Evolutionary conservation across 2,888 invertebrate genomes (phyloP), one percentile per base, ranked within the genome.

Genomic region (Coleophora deauratella): DNA sequence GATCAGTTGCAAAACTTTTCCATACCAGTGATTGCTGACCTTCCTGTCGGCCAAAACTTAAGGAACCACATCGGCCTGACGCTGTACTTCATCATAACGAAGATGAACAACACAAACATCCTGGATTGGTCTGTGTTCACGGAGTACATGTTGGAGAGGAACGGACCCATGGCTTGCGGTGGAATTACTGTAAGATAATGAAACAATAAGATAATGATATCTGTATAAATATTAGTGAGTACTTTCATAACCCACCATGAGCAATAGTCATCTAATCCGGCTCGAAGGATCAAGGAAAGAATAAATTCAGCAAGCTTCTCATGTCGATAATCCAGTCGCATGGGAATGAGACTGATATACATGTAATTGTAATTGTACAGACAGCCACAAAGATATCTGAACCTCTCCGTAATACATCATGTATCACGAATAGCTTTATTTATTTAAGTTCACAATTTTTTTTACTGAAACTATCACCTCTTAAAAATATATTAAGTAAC

Each of bases 51-150:
- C 0, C 68, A 85, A 51, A 90, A 88, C 60, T 54, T 91, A 28
- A 87, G 87, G 45, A 91, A 91, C 57, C 91, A 91, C 53, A 86
- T 89, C 3, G 88, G 90, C 0, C 87, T 87, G 31, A 88, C 87
- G 10, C 40, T 91, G 27, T 72, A 77, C 33, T 90, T 82, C 56
- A 46, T 70, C 1, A 65, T 89, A 44, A 72, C 66, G 0, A 71
- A 79, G 13, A 49, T 77, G 12, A 74, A 84, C 3, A 82, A 88
- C 47, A 74, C 66, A 1, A 78, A 77, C 40, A 80, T 81, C 33
- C 59, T 91, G 41, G 86, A 88, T 55, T 91, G 90, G 90, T 81
- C 80, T 0, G 72, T 70, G 0, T 80, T 87, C 6, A 58, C 86
- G 6, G 80, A 90, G 14, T 91, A 90, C 59, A 56, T 91, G 37